Conservation (phyloP, 2,797 vertebrate species). For the Luscinia luscinia region DNA sequence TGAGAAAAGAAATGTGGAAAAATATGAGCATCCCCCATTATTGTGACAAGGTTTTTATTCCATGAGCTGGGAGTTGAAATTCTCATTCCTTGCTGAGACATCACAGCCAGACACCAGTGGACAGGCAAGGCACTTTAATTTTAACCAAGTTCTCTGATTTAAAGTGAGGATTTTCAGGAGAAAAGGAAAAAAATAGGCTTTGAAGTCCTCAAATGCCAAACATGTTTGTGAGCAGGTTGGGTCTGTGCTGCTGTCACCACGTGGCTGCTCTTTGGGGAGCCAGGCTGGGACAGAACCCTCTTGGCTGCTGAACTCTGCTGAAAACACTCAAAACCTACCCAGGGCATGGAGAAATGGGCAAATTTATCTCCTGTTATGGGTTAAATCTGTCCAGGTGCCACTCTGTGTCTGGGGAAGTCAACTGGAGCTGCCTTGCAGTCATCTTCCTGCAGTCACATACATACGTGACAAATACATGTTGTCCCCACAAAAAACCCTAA, state of each 20-base stretch:
- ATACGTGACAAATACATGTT: neutral
- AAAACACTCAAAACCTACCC: neutral
- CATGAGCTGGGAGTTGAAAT: neutral
- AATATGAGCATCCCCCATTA: neutral
- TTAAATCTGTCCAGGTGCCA: neutral
- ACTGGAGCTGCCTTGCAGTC: neutral
- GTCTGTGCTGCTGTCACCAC: neutral
- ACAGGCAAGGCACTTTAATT: neutral
- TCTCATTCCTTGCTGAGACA: neutral
- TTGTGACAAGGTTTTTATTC: neutral
- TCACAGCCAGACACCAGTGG: neutral
- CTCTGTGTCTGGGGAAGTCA: neutral
- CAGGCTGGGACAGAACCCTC: neutral
- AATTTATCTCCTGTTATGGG: neutral
- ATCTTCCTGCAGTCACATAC: neutral
- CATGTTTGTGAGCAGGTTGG: neutral
- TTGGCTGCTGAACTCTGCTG: fast-evolving
- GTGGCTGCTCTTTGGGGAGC: neutral
- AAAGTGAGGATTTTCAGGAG: neutral
- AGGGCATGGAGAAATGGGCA: neutral
- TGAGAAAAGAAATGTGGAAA: constrained; percentile 8
- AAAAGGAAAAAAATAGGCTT: neutral
- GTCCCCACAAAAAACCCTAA: neutral
- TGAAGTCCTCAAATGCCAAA: neutral
- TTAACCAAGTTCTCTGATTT: neutral